Base-by-base conservation (phyloP, 2,113 vertebrate genomes). In the Archocentrus centrarchus region DNA sequence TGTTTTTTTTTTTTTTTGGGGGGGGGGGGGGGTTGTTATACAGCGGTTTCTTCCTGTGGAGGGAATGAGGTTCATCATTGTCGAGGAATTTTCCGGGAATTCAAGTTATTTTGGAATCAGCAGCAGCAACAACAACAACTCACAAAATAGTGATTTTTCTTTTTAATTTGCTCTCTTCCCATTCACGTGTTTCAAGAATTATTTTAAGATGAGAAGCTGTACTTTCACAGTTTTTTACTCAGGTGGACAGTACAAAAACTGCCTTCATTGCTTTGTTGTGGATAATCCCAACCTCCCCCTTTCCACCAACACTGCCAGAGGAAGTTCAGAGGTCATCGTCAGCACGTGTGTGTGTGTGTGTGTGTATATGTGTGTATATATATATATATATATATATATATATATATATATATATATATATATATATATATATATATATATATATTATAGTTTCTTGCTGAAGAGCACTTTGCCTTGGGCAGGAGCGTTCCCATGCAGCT, bases 311-410 rank as follows among this genome's bases (percentile, higher is more conserved):
- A 7, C 39, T 10, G 7, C 37, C 37, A 61, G 35, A 88, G 41
- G 75, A 77, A 76, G 41, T 59, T 20, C 53, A 77, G 73, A 64
- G 89, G 78, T 89, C 82, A 82, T 20, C 27, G 44, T 77, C 70
- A 58, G 6, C 76, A 15, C n/a, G 6, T 32, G 32, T 32, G 32
- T 32, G 6, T 32, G 5, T 32, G 6, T 32, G 32, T 32, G 1
- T 32, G 3, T 32, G 3, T 32, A 6, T 32, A 1, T 32, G 5
- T 5, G 32, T 32, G 32, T 5, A 6, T 32, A 6, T 6, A 6
- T 32, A 6, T 32, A 32, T 32, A 6, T 32, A 32, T 32, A 66
- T 50, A 50, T 83, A 24, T 39, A 79, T 77, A 30, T 61, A 6
- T 32, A 30, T 30, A 30, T 30, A 30, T 30, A 30, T 30, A 30